Evolutionary conservation across 2,797 vertebrate genomes (phyloP).

Genomic region (Pseudochromis fuscus): DNA sequence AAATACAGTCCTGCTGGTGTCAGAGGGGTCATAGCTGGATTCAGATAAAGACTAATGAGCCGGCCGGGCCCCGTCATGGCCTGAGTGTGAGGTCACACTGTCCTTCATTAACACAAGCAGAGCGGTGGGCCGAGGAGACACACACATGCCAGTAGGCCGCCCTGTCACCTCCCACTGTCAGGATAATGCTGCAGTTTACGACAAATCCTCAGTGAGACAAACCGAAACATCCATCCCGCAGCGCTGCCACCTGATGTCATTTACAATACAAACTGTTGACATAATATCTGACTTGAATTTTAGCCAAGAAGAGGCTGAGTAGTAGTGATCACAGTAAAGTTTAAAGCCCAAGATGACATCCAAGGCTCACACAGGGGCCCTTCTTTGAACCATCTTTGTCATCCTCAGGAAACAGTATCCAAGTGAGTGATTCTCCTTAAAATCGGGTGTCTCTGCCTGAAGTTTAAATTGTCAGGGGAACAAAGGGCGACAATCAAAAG

Average conservation of each 20-base stretch:
- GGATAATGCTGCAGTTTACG: constrained; percentile 39
- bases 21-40: constrained; percentile 24
- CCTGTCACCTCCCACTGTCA: constrained; percentile 48
- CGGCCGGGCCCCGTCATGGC: constrained; percentile 22
- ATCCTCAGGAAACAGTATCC: background rate
- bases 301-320: background rate
- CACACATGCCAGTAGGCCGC: constrained; percentile 19
- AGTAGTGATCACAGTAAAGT: background rate
- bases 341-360: background rate
- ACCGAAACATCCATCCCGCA: constrained; percentile 39
- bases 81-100: constrained; percentile 56
- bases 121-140: constrained; percentile 27
- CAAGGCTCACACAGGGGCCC: background rate
- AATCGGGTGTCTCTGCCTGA: background rate
- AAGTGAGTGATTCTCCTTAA: background rate
- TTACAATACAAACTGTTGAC: constrained; percentile 8
- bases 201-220: constrained; percentile 30
- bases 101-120: constrained; percentile 64
- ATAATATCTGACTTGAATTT: background rate
- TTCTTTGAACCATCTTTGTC: background rate
- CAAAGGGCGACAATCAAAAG: constrained; percentile 1
- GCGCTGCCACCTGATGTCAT: constrained; percentile 22
- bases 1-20: constrained; percentile 6
- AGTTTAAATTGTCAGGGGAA: background rate
- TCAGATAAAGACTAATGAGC: constrained; percentile 41